phyloP scores from a whole-genome alignment of 2,888 invertebrate genomes.

The Brachycybe producta region DNA sequence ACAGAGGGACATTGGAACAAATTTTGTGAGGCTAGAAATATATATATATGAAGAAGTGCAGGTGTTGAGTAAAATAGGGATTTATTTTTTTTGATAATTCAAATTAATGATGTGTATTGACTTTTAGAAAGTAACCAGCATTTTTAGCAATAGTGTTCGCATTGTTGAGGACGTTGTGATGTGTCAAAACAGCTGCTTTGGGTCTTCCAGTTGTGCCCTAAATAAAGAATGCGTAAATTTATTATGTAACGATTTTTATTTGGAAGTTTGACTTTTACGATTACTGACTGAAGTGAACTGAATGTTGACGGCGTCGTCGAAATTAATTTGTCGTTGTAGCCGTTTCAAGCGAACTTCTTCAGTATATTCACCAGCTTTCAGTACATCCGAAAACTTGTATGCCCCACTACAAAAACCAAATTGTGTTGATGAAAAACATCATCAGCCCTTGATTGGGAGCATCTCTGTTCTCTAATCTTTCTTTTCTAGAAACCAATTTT shows the following conservation, averaged over 20 bases:
- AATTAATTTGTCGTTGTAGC: constrained; percentile 44
- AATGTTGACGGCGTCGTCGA: constrained; percentile 58
- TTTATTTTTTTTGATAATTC: too few relatives aligned
- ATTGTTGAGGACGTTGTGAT: constrained; percentile 64
- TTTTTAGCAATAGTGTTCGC: constrained; percentile 28
- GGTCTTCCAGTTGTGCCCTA: constrained; percentile 66
- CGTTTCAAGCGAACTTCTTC: constrained; percentile 31
- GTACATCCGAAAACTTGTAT: neutral
- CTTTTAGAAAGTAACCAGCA: neutral
- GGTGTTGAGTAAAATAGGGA: too few relatives aligned
- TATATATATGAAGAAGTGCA: neutral
- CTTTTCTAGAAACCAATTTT: too few relatives aligned
- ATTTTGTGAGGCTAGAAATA: neutral
- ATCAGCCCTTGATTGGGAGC: too few relatives aligned
- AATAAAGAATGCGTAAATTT: too few relatives aligned
- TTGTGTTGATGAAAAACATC: too few relatives aligned
- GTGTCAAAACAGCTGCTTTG: constrained; percentile 59
- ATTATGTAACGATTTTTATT: too few relatives aligned
- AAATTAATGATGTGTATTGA: too few relatives aligned
- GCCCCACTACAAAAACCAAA: constrained; percentile 1
- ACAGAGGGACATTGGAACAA: constrained; percentile 44
- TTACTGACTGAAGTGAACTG: constrained; percentile 59
- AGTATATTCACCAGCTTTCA: constrained; percentile 33
- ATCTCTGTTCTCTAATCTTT: too few relatives aligned
- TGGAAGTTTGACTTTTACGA: constrained; percentile 1